phyloP scores from a whole-genome alignment of 2,797 vertebrate species.

The Catostomus latipinnis region DNA sequence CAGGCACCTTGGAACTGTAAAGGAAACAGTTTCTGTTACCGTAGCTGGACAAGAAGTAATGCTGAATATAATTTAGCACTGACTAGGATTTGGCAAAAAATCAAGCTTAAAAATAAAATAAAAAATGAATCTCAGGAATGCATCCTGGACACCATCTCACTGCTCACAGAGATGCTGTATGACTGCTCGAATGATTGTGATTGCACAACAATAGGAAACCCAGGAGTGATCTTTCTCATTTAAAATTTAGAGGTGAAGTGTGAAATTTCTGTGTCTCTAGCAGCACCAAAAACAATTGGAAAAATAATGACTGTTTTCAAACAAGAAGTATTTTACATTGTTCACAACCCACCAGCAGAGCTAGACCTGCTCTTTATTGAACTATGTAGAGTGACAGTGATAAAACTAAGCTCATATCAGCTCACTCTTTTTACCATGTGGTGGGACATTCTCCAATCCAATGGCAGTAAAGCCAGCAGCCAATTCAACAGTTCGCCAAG shows the following conservation, averaged over 20 bases:
- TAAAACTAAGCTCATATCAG: neutral
- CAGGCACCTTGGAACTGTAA: slow-evolving; percentile 34
- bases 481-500: slow-evolving; percentile 58
- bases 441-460: slow-evolving; percentile 45
- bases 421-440: neutral
- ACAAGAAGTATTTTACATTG: neutral
- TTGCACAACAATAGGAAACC: slow-evolving; percentile 29
- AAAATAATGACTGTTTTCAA: too few species aligned
- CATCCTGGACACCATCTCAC: slow-evolving; percentile 30
- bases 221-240: slow-evolving; percentile 7
- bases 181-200: slow-evolving; percentile 28
- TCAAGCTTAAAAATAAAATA: slow-evolving; percentile 7
- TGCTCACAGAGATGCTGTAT: slow-evolving; percentile 13
- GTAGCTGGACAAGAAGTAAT: slow-evolving; percentile 29
- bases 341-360: slow-evolving; percentile 32
- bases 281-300: too few species aligned
- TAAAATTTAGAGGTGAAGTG: neutral
- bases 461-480: slow-evolving; percentile 54
- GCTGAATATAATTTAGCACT: slow-evolving; percentile 39
- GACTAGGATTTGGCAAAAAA: slow-evolving; percentile 46
- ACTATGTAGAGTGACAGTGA: neutral
- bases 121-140: slow-evolving; percentile 8
- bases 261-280: too few species aligned
- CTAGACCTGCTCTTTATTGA: slow-evolving; percentile 14
- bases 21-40: slow-evolving; percentile 17